These are phyloP conservation scores for Tortrix viridana DNA, from an alignment of 2,888 invertebrate genomes.

Conservation along the genomic window DNA sequence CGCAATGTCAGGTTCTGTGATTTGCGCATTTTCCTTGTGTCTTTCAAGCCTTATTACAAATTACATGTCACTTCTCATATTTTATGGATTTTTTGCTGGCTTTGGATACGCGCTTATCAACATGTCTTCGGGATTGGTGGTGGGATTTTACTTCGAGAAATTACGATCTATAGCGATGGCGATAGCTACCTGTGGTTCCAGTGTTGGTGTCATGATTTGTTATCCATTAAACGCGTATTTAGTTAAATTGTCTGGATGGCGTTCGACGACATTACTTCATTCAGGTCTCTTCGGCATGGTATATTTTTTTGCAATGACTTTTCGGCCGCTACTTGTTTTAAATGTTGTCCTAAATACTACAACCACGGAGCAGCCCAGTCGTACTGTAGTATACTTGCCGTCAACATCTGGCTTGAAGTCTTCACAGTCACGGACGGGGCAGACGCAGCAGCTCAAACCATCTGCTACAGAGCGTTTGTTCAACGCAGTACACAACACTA, in stretches of 20 bases:
- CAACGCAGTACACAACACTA: slow-evolving; percentile 56
- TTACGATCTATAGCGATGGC: slow-evolving; percentile 67
- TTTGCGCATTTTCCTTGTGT: slow-evolving; percentile 60
- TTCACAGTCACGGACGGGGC: slow-evolving; percentile 48
- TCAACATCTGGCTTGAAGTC: slow-evolving; percentile 50
- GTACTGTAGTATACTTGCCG: slow-evolving; percentile 73
- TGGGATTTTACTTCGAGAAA: slow-evolving; percentile 77
- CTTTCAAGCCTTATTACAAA: slow-evolving; percentile 62
- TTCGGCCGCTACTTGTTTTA: slow-evolving; percentile 66
- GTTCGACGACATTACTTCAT: slow-evolving; percentile 65
- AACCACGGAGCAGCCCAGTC: slow-evolving; percentile 61
- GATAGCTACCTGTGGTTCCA: slow-evolving; percentile 66
- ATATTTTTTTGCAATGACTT: slow-evolving; percentile 70
- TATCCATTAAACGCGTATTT: slow-evolving; percentile 65
- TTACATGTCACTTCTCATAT: slow-evolving; percentile 57
- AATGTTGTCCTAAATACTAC: slow-evolving; percentile 56
- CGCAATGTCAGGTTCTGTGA: slow-evolving; percentile 67
- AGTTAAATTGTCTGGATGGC: slow-evolving; percentile 66
- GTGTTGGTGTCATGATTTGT: slow-evolving; percentile 68
- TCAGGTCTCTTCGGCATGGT: slow-evolving; percentile 64
- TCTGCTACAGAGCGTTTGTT: slow-evolving; percentile 58
- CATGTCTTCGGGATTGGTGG: slow-evolving; percentile 65
- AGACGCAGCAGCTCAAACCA: slow-evolving; percentile 45
- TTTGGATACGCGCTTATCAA: slow-evolving; percentile 69
- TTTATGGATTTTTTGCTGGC: slow-evolving; percentile 67